phyloP scores from a whole-genome alignment of 1,140 invertebrate species.

The Bombus fervidus region DNA sequence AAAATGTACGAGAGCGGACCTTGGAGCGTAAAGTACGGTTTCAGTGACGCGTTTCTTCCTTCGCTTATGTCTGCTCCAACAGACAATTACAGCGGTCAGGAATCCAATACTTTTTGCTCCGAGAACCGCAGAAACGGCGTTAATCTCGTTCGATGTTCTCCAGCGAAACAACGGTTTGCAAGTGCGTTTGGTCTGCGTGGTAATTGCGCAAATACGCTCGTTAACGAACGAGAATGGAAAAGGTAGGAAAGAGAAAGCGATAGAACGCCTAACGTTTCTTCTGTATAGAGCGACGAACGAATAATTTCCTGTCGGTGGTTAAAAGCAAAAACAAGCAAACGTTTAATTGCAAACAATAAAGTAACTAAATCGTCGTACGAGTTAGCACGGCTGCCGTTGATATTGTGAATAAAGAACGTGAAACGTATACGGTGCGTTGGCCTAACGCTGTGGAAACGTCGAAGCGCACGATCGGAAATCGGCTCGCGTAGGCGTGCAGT shows the following conservation, averaged over 20 bases:
- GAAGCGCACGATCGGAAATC: neutral
- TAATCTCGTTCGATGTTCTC: slow-evolving; percentile 43
- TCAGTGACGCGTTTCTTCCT: slow-evolving; percentile 3
- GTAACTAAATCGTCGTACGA: neutral
- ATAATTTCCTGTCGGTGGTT: slow-evolving; percentile 38
- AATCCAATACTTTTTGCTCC: slow-evolving; percentile 10
- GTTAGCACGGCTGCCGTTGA: too few relatives aligned
- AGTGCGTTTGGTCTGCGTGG: neutral
- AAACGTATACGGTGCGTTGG: neutral
- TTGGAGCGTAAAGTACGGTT: neutral
- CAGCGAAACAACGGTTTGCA: slow-evolving; percentile 42
- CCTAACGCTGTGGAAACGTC: neutral
- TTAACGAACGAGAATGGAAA: slow-evolving; percentile 27
- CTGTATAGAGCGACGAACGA: slow-evolving; percentile 18
- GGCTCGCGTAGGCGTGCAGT: neutral
- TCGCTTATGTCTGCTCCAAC: neutral
- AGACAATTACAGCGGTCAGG: neutral
- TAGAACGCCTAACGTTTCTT: neutral
- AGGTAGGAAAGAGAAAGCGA: neutral
- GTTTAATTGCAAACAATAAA: neutral
- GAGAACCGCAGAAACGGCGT: slow-evolving; percentile 9
- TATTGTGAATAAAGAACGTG: neutral
- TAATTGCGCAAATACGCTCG: slow-evolving; percentile 60
- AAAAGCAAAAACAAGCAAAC: neutral
- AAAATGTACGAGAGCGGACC: neutral